Base-by-base conservation (phyloP, 2,113 vertebrate species). In the Phaethornis superciliosus region DNA sequence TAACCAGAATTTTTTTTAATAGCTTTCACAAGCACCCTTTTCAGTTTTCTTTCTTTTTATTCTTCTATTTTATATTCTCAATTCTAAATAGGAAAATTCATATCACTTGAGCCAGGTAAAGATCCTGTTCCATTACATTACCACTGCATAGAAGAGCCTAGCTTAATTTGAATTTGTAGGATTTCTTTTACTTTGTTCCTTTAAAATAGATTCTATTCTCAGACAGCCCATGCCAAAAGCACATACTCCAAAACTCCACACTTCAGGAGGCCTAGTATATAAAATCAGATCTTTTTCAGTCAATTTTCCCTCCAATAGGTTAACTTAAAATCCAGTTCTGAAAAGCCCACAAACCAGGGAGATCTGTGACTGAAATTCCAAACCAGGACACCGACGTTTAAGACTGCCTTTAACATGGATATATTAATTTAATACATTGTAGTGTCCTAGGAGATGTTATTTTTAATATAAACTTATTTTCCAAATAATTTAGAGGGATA, bases 401-500 rank as follows among this genome's bases (percentile, higher is more conserved):
- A 85, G 74, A 87, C 56, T 84, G 55, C 78, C 70, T 88, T 90
- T 78, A 76, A 24, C 59, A 76, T 2, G 9, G 11, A 80, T 33
- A 12, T 35, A 67, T 77, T 71, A 60, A 82, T 83, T 92, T 85
- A 86, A 92, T 70, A 95, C 21, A 89, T 9, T 60, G 67, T n/a
- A 54, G 33, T 84, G 46, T 68, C 46, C 62, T 49, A 75, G 42
- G 27, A 89, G 28, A 77, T 85, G 54, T 8, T 83, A 47, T 46
- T 93, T 91, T 76, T 47, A 92, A 77, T 55, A 92, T 6, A 82
- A 74, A 26, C 69, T 74, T 65, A 72, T 54, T 88, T 93, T 87
- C 26, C 55, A 85, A 79, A 87, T 81, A 89, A 90, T 92, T 92
- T 65, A 88, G n/a, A 82, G 40, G 52, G 96, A 83, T 46, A 92